These are phyloP conservation scores for Pampusana beccarii DNA, from an alignment of 2,113 vertebrate species.

Conservation along the genomic window DNA sequence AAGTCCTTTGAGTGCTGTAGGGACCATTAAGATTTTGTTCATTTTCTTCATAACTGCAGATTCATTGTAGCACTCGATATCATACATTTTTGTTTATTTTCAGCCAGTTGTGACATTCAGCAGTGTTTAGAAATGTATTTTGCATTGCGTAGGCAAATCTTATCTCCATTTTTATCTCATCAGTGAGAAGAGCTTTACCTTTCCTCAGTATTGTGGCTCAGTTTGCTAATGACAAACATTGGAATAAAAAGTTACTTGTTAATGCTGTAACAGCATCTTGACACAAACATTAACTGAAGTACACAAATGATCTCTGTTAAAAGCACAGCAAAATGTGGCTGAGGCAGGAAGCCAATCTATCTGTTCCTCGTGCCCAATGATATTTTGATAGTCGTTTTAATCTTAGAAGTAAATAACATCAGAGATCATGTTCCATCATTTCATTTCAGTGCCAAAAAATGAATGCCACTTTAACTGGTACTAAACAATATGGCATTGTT, in stretches of 20 bases:
- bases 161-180: background rate
- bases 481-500: background rate
- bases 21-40: background rate
- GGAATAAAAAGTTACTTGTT: background rate
- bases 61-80: background rate
- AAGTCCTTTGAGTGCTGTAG: background rate
- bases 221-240: background rate
- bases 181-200: background rate
- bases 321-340: background rate
- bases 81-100: background rate
- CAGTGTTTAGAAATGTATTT: background rate
- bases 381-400: slow-evolving; percentile 59
- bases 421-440: background rate
- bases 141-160: background rate
- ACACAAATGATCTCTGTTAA: background rate
- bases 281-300: slow-evolving; percentile 18
- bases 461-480: background rate
- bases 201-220: background rate
- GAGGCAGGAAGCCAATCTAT: slow-evolving; percentile 39
- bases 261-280: background rate
- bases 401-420: slow-evolving; percentile 50
- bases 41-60: background rate
- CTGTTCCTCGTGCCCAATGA: slow-evolving; percentile 32
- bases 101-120: background rate
- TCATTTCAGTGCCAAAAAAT: slow-evolving; percentile 17